These are phyloP conservation scores for Hyaena hyaena DNA, from an alignment of 2,113 vertebrate genomes.

Conservation along the genomic window DNA sequence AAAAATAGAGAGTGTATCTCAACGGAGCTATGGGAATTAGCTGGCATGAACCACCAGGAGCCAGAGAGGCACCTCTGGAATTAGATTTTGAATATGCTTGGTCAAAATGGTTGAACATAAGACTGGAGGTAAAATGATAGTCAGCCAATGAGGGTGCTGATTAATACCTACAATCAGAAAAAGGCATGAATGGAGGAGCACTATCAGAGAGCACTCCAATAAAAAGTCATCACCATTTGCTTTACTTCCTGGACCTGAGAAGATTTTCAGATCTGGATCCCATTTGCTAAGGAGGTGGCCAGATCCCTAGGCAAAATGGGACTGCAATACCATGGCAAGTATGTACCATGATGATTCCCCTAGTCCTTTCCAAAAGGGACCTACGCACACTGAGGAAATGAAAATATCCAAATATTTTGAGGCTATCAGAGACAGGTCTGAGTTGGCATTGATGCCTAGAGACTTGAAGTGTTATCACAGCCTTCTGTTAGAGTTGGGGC, in stretches of 20 bases:
- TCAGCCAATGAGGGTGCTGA: background rate
- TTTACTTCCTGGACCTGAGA: background rate
- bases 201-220: background rate
- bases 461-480: background rate
- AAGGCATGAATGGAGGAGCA: background rate
- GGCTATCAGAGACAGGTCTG: background rate
- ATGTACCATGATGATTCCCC: background rate
- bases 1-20: background rate
- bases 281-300: background rate
- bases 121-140: background rate
- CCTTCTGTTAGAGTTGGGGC: background rate
- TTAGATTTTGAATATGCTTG: background rate
- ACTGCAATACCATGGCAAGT: accelerated
- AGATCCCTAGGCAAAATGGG: background rate
- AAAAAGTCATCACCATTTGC: background rate
- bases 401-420: background rate
- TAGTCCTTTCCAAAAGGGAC: background rate
- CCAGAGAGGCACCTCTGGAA: background rate
- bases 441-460: background rate
- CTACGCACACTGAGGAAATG: background rate
- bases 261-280: background rate
- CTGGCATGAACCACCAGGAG: background rate
- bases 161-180: background rate
- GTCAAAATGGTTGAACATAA: background rate
- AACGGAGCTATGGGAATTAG: background rate